phyloP scores from a whole-genome alignment of 2,797 vertebrate species.

The Enteromius mattozi region DNA sequence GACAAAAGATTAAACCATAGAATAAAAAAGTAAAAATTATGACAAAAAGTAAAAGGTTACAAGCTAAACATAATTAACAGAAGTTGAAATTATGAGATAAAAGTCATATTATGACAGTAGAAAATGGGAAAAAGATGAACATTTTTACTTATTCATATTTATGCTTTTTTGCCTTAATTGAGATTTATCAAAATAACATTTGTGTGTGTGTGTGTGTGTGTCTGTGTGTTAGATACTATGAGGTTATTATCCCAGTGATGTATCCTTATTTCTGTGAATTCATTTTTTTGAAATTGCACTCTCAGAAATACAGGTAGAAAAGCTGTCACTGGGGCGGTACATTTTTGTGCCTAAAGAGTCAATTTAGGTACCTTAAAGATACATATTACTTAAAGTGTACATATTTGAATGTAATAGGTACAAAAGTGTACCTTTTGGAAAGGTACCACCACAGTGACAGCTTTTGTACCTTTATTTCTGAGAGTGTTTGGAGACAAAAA shows the following conservation, averaged over 20 bases:
- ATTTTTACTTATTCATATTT: neutral
- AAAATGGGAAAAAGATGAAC: neutral
- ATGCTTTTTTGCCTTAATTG: neutral
- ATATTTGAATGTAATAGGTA: too few relatives aligned
- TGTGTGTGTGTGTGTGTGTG: neutral
- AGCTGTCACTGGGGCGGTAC: too few relatives aligned
- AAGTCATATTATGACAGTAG: neutral
- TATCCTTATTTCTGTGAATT: neutral
- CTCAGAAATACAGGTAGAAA: too few relatives aligned
- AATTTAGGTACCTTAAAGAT: too few relatives aligned
- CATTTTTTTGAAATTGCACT: too few relatives aligned
- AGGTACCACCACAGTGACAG: too few relatives aligned
- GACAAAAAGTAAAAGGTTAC: neutral
- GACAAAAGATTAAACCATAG: neutral
- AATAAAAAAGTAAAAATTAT: neutral
- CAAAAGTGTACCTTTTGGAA: too few relatives aligned
- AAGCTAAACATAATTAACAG: neutral
- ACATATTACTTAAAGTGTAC: too few relatives aligned
- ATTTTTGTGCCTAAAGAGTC: too few relatives aligned
- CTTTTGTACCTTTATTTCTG: neutral
- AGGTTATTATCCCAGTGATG: neutral
- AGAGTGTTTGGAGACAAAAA: neutral
- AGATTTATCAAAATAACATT: neutral
- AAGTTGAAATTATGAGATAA: neutral
- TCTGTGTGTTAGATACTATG: neutral